phyloP scores from a whole-genome alignment of 2,888 invertebrate species.

The Melieria omissa region DNA sequence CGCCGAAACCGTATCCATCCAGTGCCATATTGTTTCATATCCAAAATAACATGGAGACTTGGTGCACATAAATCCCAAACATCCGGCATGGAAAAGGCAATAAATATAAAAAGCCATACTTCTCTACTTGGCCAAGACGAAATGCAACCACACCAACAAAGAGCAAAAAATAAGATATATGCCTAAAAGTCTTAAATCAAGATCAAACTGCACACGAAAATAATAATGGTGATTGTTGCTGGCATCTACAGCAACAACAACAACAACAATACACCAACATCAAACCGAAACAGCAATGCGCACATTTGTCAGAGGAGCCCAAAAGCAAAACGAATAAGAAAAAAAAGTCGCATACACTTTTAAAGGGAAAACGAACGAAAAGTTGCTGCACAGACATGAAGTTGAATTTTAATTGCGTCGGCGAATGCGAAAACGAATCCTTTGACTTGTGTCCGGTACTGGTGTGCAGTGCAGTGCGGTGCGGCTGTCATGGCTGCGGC shows the following conservation, averaged over 20 bases:
- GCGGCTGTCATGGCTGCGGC: background rate
- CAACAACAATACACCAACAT: conserved; percentile 15
- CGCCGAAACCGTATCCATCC: too few species aligned
- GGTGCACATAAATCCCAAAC: conserved; percentile 23
- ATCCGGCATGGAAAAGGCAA: conserved; percentile 16
- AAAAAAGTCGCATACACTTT: conserved; percentile 8
- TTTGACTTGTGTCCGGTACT: background rate
- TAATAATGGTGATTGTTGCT: conserved; percentile 36
- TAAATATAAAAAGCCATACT: conserved; percentile 12
- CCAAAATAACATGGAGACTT: too few species aligned
- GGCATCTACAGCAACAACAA: conserved; percentile 13
- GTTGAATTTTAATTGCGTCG: conserved; percentile 41
- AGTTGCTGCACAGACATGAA: conserved; percentile 17
- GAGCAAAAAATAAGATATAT: conserved; percentile 18
- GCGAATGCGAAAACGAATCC: conserved; percentile 31
- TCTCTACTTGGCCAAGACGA: conserved; percentile 38
- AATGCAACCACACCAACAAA: conserved; percentile 47
- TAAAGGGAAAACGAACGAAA: conserved; percentile 9
- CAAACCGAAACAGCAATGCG: background rate
- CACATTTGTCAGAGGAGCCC: conserved; percentile 37
- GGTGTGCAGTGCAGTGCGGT: too few species aligned
- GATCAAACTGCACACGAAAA: conserved; percentile 27
- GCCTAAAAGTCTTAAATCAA: conserved; percentile 35
- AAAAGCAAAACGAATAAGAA: background rate
- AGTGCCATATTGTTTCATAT: too few species aligned